phyloP scores from a whole-genome alignment of 2,888 invertebrate genomes.

The Dromius quadrimaculatus region DNA sequence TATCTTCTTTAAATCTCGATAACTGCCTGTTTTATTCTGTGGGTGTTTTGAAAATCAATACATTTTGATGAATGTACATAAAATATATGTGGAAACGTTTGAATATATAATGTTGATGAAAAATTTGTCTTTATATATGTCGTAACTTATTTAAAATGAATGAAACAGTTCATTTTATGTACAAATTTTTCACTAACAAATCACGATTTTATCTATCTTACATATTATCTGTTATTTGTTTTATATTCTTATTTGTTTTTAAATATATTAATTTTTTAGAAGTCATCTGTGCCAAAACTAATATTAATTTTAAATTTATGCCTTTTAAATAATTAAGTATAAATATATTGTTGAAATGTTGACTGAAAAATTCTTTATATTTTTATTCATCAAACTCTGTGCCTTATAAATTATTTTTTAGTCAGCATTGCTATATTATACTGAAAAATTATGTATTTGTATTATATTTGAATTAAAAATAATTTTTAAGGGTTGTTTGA shows the following conservation, averaged over 20 bases:
- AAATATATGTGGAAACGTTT: slow-evolving; percentile 13
- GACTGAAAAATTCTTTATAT: slow-evolving; percentile 48
- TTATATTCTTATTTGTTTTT: slow-evolving; percentile 38
- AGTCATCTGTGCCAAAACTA: slow-evolving; percentile 48
- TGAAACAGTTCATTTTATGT: slow-evolving; percentile 6
- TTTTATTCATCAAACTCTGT: slow-evolving; percentile 29
- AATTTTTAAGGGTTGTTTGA: slow-evolving; percentile 47
- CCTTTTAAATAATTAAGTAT: slow-evolving; percentile 46
- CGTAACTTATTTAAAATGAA: slow-evolving; percentile 28
- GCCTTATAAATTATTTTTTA: slow-evolving; percentile 48
- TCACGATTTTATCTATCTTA: slow-evolving; percentile 7
- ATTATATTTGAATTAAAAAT: slow-evolving; percentile 47
- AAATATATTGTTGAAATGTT: slow-evolving; percentile 36
- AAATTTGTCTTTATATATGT: slow-evolving; percentile 17
- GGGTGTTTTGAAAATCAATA: slow-evolving; percentile 7
- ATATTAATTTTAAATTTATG: slow-evolving; percentile 39
- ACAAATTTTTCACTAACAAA: slow-evolving; percentile 31
- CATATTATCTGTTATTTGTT: slow-evolving; percentile 35
- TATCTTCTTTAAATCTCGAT: slow-evolving; percentile 18
- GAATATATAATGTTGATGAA: slow-evolving; percentile 29
- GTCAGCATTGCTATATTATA: slow-evolving; percentile 42
- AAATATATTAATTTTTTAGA: slow-evolving; percentile 35
- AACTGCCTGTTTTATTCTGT: slow-evolving; percentile 30
- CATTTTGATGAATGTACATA: slow-evolving; percentile 30
- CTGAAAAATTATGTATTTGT: slow-evolving; percentile 37